phyloP scores from a whole-genome alignment of 2,113 vertebrate species.

The Puffinus mauretanicus region DNA sequence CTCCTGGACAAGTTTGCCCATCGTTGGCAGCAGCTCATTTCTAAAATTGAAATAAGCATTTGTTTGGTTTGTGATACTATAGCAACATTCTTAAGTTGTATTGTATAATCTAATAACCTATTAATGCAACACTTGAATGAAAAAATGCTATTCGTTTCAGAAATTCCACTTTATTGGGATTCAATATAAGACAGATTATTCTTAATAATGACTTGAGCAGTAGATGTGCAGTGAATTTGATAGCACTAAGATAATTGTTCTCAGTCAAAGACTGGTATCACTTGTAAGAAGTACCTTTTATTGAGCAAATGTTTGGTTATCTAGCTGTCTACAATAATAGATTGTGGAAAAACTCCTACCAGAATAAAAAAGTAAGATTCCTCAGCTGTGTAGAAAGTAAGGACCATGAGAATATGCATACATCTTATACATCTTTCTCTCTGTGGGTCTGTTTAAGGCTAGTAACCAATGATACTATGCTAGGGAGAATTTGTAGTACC shows the following conservation, averaged over 20 bases:
- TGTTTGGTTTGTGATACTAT: neutral
- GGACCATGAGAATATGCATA: neutral
- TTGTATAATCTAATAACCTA: neutral
- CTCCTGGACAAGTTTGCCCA: neutral
- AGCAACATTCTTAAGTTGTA: neutral
- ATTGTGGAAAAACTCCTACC: neutral
- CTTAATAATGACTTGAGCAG: neutral
- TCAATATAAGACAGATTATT: neutral
- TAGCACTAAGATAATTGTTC: neutral
- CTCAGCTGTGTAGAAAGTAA: neutral
- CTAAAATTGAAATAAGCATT: neutral
- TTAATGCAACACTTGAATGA: neutral
- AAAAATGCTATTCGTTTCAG: neutral
- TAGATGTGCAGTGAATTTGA: neutral
- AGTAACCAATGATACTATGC: neutral
- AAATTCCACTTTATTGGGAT: neutral
- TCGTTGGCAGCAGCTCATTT: neutral
- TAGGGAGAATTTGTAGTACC: neutral
- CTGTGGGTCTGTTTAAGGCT: neutral
- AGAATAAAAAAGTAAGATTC: neutral
- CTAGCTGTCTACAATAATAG: neutral
- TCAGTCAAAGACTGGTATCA: neutral
- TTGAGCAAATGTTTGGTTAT: neutral
- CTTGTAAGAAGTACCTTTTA: neutral
- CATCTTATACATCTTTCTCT: neutral